These are phyloP conservation scores for Drosophila borborema DNA, from an alignment of 2,888 invertebrate species.

Conservation along the genomic window DNA sequence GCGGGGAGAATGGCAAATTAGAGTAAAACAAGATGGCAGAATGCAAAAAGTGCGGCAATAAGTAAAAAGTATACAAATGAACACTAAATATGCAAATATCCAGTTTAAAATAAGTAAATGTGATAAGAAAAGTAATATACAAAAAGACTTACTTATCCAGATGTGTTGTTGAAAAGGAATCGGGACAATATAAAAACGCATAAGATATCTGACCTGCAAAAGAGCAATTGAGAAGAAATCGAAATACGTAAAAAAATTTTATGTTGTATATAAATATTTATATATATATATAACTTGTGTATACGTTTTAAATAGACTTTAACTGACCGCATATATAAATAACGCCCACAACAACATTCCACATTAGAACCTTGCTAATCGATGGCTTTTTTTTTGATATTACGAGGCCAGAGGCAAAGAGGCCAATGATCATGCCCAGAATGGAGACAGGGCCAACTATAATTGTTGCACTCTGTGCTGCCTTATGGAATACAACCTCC, in stretches of 20 bases:
- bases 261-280: no score
- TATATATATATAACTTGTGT: background rate
- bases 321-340: slow-evolving; percentile 84
- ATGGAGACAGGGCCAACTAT: slow-evolving; percentile 88
- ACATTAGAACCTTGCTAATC: slow-evolving; percentile 87
- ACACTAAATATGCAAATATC: background rate
- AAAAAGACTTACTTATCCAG: slow-evolving; percentile 52
- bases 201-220: slow-evolving; percentile 86
- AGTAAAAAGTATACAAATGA: background rate
- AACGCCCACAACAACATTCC: slow-evolving; percentile 88
- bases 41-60: background rate
- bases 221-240: background rate
- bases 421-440: slow-evolving; percentile 87
- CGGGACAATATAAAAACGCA: slow-evolving; percentile 87
- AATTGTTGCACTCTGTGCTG: slow-evolving; percentile 88
- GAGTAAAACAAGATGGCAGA: background rate
- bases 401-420: slow-evolving; percentile 87
- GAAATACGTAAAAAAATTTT: no score
- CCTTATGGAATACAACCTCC: slow-evolving; percentile 90
- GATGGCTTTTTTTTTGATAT: slow-evolving; percentile 88
- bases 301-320: no score
- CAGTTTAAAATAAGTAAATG: background rate
- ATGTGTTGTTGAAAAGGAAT: slow-evolving; percentile 74
- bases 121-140: background rate
- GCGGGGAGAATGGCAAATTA: background rate